Conservation (phyloP, 64 coral and sea anemone species). For the Actinia equina region DNA sequence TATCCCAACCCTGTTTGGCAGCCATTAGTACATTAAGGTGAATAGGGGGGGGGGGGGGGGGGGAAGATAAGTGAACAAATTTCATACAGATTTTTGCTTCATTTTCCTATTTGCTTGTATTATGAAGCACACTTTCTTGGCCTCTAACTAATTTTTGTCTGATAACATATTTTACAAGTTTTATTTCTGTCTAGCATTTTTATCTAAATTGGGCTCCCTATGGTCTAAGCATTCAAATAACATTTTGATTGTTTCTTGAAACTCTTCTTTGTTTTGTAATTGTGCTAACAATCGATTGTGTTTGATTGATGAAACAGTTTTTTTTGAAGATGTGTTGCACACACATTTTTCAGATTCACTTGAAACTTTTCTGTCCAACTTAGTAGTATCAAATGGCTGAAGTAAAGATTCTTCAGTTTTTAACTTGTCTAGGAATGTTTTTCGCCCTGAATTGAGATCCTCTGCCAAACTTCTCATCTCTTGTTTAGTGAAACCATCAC, state of each 20-base stretch:
- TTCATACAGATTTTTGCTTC: too few species aligned
- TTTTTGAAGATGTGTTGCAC: not conserved
- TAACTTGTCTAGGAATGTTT: not conserved
- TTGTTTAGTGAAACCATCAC: not conserved
- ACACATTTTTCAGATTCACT: not conserved
- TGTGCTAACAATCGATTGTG: not conserved
- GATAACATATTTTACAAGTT: too few species aligned
- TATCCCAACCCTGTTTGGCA: too few species aligned
- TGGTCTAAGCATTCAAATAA: not conserved
- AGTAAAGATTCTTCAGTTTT: not conserved
- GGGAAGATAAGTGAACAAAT: too few species aligned
- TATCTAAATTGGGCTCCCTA: too few species aligned
- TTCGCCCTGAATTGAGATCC: not conserved
- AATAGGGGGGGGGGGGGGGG: too few species aligned
- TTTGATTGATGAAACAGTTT: not conserved
- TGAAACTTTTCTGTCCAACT: not conserved
- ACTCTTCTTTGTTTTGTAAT: constrained; percentile 7
- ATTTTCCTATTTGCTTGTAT: too few species aligned
- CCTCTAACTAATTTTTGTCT: too few species aligned
- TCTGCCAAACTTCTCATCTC: constrained; percentile 3
- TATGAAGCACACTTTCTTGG: too few species aligned
- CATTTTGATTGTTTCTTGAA: not conserved
- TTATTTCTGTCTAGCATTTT: too few species aligned
- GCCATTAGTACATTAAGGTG: too few species aligned
- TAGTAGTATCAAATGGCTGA: not conserved